These are phyloP conservation scores for Nomada goodeniana DNA, from an alignment of 2,888 invertebrate genomes.

Conservation along the genomic window DNA sequence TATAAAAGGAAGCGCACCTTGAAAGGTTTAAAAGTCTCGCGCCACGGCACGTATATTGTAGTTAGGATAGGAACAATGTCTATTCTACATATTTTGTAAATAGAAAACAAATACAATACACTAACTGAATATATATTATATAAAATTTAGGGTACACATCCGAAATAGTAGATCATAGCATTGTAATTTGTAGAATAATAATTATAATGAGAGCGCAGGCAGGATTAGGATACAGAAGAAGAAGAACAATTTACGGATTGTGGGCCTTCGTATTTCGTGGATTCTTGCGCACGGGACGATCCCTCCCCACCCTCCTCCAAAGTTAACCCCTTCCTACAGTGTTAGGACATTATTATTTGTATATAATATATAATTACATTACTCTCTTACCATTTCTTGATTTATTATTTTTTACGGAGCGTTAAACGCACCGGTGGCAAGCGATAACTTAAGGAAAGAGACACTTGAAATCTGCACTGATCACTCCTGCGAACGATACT, in stretches of 20 bases:
- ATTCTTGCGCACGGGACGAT: conserved; percentile 78
- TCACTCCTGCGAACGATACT: conserved; percentile 43
- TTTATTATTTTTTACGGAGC: conserved; percentile 76
- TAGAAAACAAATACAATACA: conserved; percentile 71
- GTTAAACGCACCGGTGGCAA: conserved; percentile 74
- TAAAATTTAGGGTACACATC: conserved; percentile 64
- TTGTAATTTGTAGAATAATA: conserved; percentile 76
- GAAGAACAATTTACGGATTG: conserved; percentile 70
- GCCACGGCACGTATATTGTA: conserved; percentile 81
- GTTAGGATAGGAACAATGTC: conserved; percentile 81
- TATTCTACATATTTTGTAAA: conserved; percentile 82
- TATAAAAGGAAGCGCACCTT: conserved; percentile 75
- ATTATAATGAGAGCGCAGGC: conserved; percentile 71
- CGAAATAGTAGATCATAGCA: conserved; percentile 71
- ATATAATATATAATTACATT: conserved; percentile 76
- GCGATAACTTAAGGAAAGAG: conserved; percentile 68
- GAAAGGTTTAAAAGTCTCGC: conserved; percentile 75
- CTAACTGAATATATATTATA: conserved; percentile 72
- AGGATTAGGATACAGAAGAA: conserved; percentile 77
- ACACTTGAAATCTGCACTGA: conserved; percentile 73
- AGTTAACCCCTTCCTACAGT: conserved; percentile 77
- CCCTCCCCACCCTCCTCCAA: conserved; percentile 74
- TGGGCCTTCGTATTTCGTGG: conserved; percentile 77
- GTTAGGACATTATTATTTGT: conserved; percentile 79
- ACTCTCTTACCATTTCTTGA: conserved; percentile 76